Base-by-base conservation (phyloP, 1,140 invertebrate species). In the Drosophila busckii region DNA sequence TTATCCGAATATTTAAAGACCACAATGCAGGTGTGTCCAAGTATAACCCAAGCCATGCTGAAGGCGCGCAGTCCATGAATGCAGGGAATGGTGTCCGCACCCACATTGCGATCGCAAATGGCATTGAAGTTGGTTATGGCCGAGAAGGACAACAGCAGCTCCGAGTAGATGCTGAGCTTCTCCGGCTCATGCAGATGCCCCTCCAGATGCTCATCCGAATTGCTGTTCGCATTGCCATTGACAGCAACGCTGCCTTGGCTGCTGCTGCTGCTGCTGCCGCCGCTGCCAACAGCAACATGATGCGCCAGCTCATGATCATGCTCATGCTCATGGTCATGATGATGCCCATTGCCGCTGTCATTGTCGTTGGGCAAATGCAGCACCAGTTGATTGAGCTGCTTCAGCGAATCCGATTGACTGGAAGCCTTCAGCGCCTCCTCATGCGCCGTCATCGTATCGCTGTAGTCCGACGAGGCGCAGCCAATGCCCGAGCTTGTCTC, bases 21-120 rank as follows among this genome's bases (percentile, higher is more conserved):
- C 37, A 93, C 91, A 82, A 94, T 94, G 88, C 92, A 96, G 0
- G 95, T 94, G 86, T 98, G 96, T 0, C 95, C 96, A 1, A 97
- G 90, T 31, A 98, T 95, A 0, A 98, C 94, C 96, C 96, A 97
- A 4, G 92, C 92, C 94, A 97, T 97, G 62, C 94, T 96, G 25
- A 97, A 90, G 0, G 94, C 93, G 2, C 94, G 89, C 0, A 97
- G 88, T 1, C 95, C 95, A 65, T 96, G 95, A 22, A 96, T 91
- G 4, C 92, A 93, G 35, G 93, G 91, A 42, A 96, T 93, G 0
- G 94, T 95, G 68, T 95, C 94, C 3, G 91, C 90, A 2, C 94
- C 94, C 4, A 95, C 94, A 3, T 90, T 90, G 49, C 92, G 89
- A 83, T 95, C 93, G 70, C 94, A 94, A 64, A 95, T 95, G 31